phyloP scores from a whole-genome alignment of 2,888 invertebrate genomes.

The Germaria angustata region DNA sequence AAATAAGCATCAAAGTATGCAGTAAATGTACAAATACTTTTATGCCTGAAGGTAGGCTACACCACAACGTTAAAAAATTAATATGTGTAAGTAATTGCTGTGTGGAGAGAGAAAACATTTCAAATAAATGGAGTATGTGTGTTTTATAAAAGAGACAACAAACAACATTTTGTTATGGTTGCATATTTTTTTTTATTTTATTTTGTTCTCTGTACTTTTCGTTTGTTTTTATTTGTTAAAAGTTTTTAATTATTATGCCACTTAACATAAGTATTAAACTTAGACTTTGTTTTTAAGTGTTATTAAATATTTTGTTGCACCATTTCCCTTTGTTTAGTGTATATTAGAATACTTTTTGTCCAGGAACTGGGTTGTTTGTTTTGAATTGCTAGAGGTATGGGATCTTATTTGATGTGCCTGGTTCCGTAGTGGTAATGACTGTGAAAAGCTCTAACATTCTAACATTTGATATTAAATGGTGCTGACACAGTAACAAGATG shows the following conservation, averaged over 20 bases:
- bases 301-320: slow-evolving; percentile 31
- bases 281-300: slow-evolving; percentile 43
- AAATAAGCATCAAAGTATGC: slow-evolving; percentile 45
- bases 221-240: slow-evolving; percentile 17
- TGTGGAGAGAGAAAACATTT: not conserved
- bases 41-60: slow-evolving; percentile 55
- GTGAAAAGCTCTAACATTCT: too few species aligned
- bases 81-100: not conserved
- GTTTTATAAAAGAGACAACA: slow-evolving; percentile 7
- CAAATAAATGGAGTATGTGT: not conserved
- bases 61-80: not conserved
- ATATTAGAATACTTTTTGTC: too few species aligned
- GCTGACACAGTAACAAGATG: too few species aligned
- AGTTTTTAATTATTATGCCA: slow-evolving; percentile 65
- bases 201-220: not conserved
- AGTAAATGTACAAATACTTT: slow-evolving; percentile 35
- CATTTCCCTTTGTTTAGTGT: slow-evolving; percentile 4
- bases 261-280: slow-evolving; percentile 60
- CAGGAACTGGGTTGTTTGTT: too few species aligned
- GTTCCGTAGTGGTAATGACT: too few species aligned
- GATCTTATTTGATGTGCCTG: too few species aligned
- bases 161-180: slow-evolving; percentile 23
- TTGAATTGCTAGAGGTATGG: too few species aligned
- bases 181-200: not conserved
- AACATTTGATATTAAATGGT: too few species aligned